Conservation (phyloP, 2,113 vertebrate species). For the Nycticryphes semicollaris region DNA sequence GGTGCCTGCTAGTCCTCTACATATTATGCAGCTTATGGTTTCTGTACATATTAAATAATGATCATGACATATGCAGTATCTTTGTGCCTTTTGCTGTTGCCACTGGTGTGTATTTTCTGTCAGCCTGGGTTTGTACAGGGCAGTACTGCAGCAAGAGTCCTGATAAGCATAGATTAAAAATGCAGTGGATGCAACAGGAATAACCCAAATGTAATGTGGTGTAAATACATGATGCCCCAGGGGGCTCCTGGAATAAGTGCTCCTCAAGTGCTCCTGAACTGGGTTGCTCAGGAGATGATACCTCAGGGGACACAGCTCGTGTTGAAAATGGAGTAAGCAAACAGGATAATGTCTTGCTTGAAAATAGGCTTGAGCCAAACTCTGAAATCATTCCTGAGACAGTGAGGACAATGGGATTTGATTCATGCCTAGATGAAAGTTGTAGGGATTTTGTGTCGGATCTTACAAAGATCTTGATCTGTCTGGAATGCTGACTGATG, state of each 20-base stretch:
- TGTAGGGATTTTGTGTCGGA: background rate
- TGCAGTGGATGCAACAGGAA: background rate
- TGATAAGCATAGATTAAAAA: background rate
- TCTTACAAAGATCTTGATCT: background rate
- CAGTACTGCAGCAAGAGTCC: background rate
- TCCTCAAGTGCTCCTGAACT: background rate
- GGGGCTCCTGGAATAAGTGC: background rate
- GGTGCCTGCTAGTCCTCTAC: background rate
- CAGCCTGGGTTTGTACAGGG: background rate
- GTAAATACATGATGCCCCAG: background rate
- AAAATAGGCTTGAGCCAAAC: background rate
- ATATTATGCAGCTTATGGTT: background rate
- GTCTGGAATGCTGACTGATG: background rate
- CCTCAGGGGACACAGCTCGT: background rate
- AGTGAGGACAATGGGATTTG: background rate
- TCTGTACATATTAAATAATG: background rate
- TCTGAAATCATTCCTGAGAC: background rate
- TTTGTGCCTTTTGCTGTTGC: background rate
- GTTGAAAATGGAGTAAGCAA: background rate
- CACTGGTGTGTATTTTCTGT: background rate
- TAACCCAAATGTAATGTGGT: background rate
- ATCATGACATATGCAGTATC: too few relatives aligned
- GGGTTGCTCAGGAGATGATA: conserved; percentile 36
- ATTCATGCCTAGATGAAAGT: background rate
- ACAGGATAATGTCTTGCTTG: background rate